These are phyloP conservation scores for Protonibea diacanthus DNA, from an alignment of 2,797 vertebrate genomes.

Conservation along the genomic window DNA sequence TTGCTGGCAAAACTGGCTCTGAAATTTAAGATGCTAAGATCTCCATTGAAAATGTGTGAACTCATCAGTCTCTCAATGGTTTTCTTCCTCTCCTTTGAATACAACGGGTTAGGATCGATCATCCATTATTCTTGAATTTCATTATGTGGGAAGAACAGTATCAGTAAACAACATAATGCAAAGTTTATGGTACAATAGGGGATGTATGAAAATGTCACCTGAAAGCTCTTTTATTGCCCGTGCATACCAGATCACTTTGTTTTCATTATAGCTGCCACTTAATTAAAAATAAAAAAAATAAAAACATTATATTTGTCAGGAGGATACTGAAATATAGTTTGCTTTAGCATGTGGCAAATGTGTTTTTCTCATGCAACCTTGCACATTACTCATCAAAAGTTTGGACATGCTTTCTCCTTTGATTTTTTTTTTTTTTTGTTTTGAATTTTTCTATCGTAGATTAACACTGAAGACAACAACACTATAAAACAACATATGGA, in stretches of 20 bases:
- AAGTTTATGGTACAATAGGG: conserved; percentile 43
- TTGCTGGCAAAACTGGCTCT: conserved; percentile 59
- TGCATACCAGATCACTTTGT: background rate
- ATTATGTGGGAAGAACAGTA: conserved; percentile 76
- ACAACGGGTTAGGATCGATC: conserved; percentile 63
- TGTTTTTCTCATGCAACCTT: no score
- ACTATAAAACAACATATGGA: no score
- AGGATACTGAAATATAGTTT: background rate
- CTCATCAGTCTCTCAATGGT: conserved; percentile 74
- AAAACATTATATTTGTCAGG: background rate
- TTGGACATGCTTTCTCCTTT: no score
- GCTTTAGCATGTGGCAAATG: no score
- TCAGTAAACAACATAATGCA: conserved; percentile 70
- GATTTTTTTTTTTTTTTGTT: background rate
- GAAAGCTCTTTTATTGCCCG: conserved; percentile 15
- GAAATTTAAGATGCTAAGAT: conserved; percentile 78
- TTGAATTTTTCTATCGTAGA: no score
- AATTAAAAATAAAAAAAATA: background rate
- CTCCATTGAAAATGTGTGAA: conserved; percentile 78
- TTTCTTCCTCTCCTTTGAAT: conserved; percentile 66
- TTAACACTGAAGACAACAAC: no score
- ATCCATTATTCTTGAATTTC: conserved; percentile 80
- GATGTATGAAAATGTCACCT: conserved; percentile 23
- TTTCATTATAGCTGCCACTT: conserved; percentile 3
- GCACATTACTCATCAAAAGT: no score